Conservation (phyloP, 1,140 invertebrate species). For the Andricus grossulariae region DNA sequence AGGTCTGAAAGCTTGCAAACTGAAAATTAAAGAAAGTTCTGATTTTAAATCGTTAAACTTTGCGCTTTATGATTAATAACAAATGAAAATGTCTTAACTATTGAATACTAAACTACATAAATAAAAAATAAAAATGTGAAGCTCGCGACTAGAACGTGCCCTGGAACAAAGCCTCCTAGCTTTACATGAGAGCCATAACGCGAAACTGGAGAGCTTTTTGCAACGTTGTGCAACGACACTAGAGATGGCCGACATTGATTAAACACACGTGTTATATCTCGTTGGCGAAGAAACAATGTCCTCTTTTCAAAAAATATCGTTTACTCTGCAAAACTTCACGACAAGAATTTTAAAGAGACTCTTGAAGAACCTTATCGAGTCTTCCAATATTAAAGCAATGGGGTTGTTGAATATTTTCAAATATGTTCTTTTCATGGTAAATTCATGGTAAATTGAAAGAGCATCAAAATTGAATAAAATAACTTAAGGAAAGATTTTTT, state of each 20-base stretch:
- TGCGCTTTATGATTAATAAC: too few relatives aligned
- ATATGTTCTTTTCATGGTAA: too few relatives aligned
- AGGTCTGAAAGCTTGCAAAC: too few relatives aligned
- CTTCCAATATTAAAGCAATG: not conserved
- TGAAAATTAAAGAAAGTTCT: too few relatives aligned
- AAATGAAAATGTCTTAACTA: too few relatives aligned
- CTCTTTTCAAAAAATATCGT: conserved; percentile 39
- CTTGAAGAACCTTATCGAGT: not conserved
- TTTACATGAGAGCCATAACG: conserved; percentile 59
- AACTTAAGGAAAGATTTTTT: too few relatives aligned
- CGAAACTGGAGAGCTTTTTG: conserved; percentile 46
- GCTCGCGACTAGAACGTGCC: conserved; percentile 59
- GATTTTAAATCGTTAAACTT: too few relatives aligned
- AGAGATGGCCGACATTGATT: conserved; percentile 71
- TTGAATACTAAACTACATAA: not conserved
- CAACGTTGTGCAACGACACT: conserved; percentile 51
- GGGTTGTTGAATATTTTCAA: too few relatives aligned
- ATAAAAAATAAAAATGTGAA: conserved; percentile 20
- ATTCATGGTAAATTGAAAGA: too few relatives aligned
- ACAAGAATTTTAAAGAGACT: not conserved
- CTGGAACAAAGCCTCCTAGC: conserved; percentile 58
- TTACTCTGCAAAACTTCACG: conserved; percentile 13
- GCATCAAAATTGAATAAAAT: too few relatives aligned
- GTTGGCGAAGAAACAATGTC: conserved; percentile 52
- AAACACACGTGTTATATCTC: conserved; percentile 68